Evolutionary conservation across 1,140 invertebrate genomes (phyloP).

Genomic region (Macrostomum lignano): DNA sequence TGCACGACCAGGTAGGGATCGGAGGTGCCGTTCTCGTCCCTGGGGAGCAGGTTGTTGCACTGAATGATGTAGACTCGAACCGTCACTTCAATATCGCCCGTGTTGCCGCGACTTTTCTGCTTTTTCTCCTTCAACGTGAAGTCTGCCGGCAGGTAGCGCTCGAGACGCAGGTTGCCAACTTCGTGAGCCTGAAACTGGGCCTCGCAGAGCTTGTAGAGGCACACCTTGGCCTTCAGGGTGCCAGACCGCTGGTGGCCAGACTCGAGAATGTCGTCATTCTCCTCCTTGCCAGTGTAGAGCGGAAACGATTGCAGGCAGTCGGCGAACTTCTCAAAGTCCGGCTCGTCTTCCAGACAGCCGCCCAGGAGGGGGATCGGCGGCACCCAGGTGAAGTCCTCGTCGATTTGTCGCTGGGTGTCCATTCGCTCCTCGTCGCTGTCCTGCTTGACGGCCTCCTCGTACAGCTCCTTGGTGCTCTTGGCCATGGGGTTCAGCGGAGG

Average conservation of each 20-base stretch:
- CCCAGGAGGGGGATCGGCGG: too few species aligned
- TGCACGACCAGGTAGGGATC: slow-evolving; percentile 29
- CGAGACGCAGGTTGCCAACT: too few species aligned
- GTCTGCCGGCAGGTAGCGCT: too few species aligned
- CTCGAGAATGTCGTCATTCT: slow-evolving; percentile 50
- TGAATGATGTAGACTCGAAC: slow-evolving; percentile 18
- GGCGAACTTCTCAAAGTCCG: slow-evolving; percentile 46
- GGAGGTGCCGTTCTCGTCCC: slow-evolving; percentile 52
- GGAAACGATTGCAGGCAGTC: slow-evolving; percentile 61
- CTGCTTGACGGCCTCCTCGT: slow-evolving; percentile 48
- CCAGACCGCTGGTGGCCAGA: too few species aligned
- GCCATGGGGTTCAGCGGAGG: too few species aligned
- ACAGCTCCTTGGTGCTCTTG: too few species aligned
- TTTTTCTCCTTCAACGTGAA: too few species aligned
- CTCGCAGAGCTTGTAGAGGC: too few species aligned
- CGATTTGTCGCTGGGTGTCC: slow-evolving; percentile 40
- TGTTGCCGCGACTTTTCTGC: slow-evolving; percentile 53
- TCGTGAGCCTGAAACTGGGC: too few species aligned
- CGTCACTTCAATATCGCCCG: slow-evolving; percentile 34
- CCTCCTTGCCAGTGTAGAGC: slow-evolving; percentile 47
- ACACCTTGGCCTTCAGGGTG: too few species aligned
- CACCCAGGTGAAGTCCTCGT: too few species aligned
- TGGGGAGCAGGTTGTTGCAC: slow-evolving; percentile 37
- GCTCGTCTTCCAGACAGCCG: slow-evolving; percentile 45
- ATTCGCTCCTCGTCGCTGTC: slow-evolving; percentile 31